Base-by-base conservation (phyloP, 2,113 vertebrate genomes). In the Psammodynastes pulverulentus region DNA sequence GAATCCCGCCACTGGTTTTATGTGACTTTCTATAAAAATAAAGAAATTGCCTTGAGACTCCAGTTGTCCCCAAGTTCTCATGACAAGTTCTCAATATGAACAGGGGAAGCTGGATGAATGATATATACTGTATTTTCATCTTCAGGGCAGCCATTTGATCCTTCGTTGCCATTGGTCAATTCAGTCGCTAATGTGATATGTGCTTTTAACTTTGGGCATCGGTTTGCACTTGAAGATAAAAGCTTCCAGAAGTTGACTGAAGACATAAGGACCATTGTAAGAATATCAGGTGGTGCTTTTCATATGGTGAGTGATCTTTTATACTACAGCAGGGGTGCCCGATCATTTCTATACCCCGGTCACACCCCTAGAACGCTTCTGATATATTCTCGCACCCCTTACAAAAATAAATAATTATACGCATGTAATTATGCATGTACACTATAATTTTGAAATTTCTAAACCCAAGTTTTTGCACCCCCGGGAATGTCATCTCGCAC, bases 151-250 rank as follows among this genome's bases (percentile, higher is more conserved):
- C 93, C 97, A 29, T 91, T 96, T 86, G 84, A 97, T 93, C 96
- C 96, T 86, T 95, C 93, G 45, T 92, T 91, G 1, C 34, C 94
- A 84, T 96, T 97, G 0, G 0, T 96, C 84, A 96, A 93, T 91
- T 89, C 95, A 0, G 91, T 94, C 3, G 94, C 95, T 89, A 97
- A 97, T 86, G 95, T 97, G 4, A 97, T 94, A n/a, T 95, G 95
- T 94, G 95, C 94, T 89, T 94, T 97, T 0, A 93, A 96, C 48
- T 97, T 94, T 51, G 95, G 97, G 62, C 92, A 89, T 46, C 91
- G 79, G 84, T 97, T 96, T 91, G 94, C 96, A 91, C 95, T 86
- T 2, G 96, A 96, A 34, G 97, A 97, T 29, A 84, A 96, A 89
- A 89, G 51, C 24, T 97, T 97, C 89, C 95, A 85, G 17, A 95